A percentile compares a stretch with the other conserved stretches of the same genome.
phyloP scores from a whole-genome alignment of 2,113 vertebrate genomes.

The Cariama cristata region DNA sequence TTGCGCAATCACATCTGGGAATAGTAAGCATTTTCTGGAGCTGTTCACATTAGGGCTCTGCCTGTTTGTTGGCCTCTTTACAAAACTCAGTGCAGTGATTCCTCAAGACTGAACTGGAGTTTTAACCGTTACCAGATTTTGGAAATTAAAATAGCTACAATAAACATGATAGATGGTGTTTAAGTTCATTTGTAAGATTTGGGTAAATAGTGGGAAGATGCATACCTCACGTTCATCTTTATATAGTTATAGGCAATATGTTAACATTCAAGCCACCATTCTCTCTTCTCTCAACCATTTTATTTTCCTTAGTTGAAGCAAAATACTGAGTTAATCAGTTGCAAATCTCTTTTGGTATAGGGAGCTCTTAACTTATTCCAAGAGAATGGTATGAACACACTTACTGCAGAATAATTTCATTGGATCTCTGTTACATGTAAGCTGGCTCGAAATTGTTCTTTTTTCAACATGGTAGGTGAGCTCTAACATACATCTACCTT shows the following conservation, averaged over 20 bases:
- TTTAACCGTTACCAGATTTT: not conserved
- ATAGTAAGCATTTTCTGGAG: not conserved
- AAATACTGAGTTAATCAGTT: not conserved
- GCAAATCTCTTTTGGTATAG: not conserved
- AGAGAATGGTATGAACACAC: not conserved
- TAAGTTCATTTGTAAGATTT: not conserved
- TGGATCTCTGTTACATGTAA: not conserved
- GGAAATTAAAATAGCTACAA: not conserved
- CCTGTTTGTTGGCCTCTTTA: not conserved
- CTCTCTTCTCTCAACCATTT: not conserved
- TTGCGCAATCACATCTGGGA: not conserved
- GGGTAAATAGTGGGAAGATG: not conserved
- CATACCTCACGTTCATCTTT: not conserved
- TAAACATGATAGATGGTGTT: not conserved
- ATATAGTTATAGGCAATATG: not conserved
- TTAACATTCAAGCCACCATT: not conserved
- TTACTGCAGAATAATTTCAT: not conserved
- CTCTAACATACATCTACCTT: not conserved
- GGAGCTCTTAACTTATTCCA: not conserved
- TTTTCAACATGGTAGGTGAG: not conserved
- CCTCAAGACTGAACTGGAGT: not conserved
- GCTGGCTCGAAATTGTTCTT: not conserved
- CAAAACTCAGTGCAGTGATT: not conserved
- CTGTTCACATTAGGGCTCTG: accelerated
- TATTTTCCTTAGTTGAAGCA: not conserved